These are phyloP conservation scores for Caenorhabditis plicata DNA, from an alignment of 2,888 invertebrate genomes.

Conservation along the genomic window DNA sequence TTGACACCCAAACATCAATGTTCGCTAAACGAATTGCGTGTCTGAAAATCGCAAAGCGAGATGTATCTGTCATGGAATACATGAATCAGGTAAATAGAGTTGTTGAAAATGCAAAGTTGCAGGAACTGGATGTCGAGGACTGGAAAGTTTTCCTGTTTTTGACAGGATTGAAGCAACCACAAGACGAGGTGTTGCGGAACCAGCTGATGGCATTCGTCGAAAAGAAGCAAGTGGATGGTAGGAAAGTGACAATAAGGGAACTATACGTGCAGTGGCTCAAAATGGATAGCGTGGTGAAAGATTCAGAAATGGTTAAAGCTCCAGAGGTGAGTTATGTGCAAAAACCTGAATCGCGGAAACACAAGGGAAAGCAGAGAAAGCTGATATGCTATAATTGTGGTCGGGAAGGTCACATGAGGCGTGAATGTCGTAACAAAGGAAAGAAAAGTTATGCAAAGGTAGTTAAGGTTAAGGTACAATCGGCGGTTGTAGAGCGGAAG, in stretches of 20 bases:
- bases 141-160: conserved; percentile 1
- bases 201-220: not conserved
- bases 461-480: too few species aligned
- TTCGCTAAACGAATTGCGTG: not conserved
- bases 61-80: not conserved
- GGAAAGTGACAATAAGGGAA: not conserved
- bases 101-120: not conserved
- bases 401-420: too few species aligned
- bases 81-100: not conserved
- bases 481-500: too few species aligned
- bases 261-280: conserved; percentile 1
- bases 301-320: not conserved
- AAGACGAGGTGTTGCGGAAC: not conserved
- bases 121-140: not conserved
- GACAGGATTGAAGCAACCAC: not conserved
- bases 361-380: too few species aligned
- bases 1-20: not conserved
- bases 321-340: too few species aligned
- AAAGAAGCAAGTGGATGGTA: not conserved
- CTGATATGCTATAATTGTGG: too few species aligned
- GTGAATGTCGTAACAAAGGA: too few species aligned
- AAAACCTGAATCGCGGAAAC: too few species aligned
- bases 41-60: not conserved
- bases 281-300: not conserved
- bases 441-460: not conserved